Base-by-base conservation (phyloP, 2,113 vertebrate genomes). In the Phyllostomus hastatus region DNA sequence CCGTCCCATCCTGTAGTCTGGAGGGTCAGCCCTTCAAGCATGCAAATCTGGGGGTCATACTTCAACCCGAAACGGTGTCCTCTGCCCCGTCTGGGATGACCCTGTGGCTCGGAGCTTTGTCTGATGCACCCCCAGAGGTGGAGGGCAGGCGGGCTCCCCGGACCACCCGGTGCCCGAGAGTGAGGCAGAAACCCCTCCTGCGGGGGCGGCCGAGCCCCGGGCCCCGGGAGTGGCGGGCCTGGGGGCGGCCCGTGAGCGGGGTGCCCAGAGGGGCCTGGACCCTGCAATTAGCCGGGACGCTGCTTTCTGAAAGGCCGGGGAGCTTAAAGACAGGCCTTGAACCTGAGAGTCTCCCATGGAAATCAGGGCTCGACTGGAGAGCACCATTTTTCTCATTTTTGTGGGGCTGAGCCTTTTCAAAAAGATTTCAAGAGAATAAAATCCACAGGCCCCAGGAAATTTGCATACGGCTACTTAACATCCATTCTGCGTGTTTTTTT, bases 401-500 rank as follows among this genome's bases (percentile, higher is more conserved):
- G 95, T 86, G 91, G 81, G 88, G 82, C 48, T 88, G 97, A 97
- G 97, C 81, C 97, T 97, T 98, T 98, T 98, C 97, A 98, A 97
- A 96, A 88, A 7, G 96, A 97, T 96, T 97, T 96, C 94, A 94
- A 95, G 97, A 95, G 97, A 95, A 93, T 93, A 93, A 86, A 98
- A 97, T 91, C 90, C 97, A 97, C 98, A 97, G 98, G 97, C 98
- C 98, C 98, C 98, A 96, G 59, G 96, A 94, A 96, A 90, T 97
- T 97, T 96, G 93, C 97, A 98, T 95, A 97, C 76, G 94, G 98
- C 98, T 96, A 97, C 98, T 99, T 96, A 76, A 97, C 98, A 98
- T 96, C 96, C 97, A 98, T 98, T 97, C 98, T 98, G 73, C 94
- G 17, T 11, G 54, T 97, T 97, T 97, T 94, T 57, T 52, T 26